Conservation (phyloP, 2,888 invertebrate species). For the Tillus elongatus region DNA sequence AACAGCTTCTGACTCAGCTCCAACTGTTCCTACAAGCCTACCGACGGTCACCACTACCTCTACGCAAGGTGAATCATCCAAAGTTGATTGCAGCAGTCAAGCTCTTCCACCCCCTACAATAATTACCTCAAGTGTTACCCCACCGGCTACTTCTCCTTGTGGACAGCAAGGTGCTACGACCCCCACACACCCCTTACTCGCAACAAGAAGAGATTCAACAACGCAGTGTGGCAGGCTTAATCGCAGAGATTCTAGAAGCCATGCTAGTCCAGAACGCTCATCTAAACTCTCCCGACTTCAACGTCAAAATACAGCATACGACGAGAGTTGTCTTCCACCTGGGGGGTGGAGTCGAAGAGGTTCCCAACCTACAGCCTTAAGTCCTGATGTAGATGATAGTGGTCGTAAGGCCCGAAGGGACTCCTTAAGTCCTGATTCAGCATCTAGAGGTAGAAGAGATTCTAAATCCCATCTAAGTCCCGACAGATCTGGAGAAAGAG, state of each 20-base stretch:
- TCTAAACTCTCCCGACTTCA: conserved; percentile 51
- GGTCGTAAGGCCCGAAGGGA: conserved; percentile 71
- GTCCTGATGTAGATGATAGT: conserved; percentile 64
- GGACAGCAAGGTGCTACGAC: conserved; percentile 40
- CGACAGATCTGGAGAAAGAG: conserved; percentile 68
- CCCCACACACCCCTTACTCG: conserved; percentile 44
- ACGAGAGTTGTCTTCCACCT: conserved; percentile 71
- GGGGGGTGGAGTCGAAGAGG: conserved; percentile 57
- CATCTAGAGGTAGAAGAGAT: conserved; percentile 63
- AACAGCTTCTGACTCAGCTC: conserved; percentile 63
- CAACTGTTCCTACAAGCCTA: conserved; percentile 29
- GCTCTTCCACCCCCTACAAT: conserved; percentile 65
- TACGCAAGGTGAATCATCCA: no score
- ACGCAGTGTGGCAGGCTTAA: conserved; percentile 67
- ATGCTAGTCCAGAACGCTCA: conserved; percentile 55
- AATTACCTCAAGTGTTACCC: conserved; percentile 73
- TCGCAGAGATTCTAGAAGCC: conserved; percentile 56
- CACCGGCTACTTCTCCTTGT: conserved; percentile 63
- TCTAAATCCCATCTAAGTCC: conserved; percentile 73
- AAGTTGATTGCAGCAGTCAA: conserved; percentile 57
- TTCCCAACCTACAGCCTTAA: conserved; percentile 71
- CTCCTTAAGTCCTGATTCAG: conserved; percentile 84
- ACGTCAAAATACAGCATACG: conserved; percentile 81
- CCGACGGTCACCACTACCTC: conserved; percentile 14
- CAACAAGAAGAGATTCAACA: conserved; percentile 67